These are phyloP conservation scores for Oncorhynchus tshawytscha DNA, from an alignment of 2,113 vertebrate species.

Conservation along the genomic window DNA sequence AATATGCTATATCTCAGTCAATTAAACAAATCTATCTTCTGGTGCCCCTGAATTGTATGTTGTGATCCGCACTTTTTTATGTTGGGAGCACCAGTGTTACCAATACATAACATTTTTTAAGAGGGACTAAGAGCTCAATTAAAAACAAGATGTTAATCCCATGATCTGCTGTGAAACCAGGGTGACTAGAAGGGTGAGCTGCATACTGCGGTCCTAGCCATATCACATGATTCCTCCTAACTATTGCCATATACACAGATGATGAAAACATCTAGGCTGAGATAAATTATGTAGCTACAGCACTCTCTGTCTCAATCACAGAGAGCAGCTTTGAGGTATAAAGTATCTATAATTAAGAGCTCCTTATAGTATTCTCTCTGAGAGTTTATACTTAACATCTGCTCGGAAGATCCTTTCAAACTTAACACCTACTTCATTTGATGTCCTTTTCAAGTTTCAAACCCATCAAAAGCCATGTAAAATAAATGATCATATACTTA, in stretches of 20 bases:
- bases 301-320: not conserved
- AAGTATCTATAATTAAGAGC: slow-evolving; percentile 3
- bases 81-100: no score
- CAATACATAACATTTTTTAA: not conserved
- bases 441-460: slow-evolving; percentile 1
- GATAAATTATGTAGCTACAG: slow-evolving; percentile 34
- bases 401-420: not conserved
- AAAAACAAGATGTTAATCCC: slow-evolving; percentile 21
- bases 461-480: not conserved
- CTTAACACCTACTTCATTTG: not conserved
- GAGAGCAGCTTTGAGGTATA: not conserved
- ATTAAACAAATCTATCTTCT: no score
- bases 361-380: not conserved
- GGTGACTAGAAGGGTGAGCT: slow-evolving; percentile 3
- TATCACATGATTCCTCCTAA: slow-evolving; percentile 27
- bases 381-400: not conserved
- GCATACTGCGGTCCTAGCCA: not conserved
- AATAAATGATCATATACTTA: not conserved
- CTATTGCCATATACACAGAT: slow-evolving; percentile 51
- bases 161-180: not conserved
- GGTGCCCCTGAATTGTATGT: no score
- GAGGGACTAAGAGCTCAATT: slow-evolving; percentile 37
- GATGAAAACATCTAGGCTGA: slow-evolving; percentile 20
- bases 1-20: no score
- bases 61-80: no score